Conservation (phyloP, 1,140 invertebrate species). For the Sycophaga agraensis region DNA sequence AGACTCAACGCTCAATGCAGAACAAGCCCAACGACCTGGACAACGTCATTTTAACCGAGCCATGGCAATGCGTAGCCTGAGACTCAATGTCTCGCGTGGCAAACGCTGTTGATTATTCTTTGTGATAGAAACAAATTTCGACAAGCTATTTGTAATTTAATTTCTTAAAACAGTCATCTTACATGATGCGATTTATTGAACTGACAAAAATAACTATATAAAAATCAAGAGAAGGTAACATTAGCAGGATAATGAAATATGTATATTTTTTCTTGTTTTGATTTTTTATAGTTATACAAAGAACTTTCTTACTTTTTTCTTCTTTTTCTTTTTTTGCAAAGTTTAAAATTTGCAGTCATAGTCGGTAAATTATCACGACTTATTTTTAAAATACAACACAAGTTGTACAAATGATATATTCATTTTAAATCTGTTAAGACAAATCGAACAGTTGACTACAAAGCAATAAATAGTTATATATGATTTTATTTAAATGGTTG, state of each 20-base stretch:
- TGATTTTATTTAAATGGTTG: neutral
- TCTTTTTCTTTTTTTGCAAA: neutral
- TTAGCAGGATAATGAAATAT: too few species aligned
- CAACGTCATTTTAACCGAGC: constrained; percentile 81
- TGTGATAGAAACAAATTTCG: constrained; percentile 42
- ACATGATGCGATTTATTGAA: neutral
- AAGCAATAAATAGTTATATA: neutral
- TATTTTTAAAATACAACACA: neutral
- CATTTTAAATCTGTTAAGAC: neutral
- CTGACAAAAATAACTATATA: neutral
- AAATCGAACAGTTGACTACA: neutral
- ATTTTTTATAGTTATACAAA: too few species aligned
- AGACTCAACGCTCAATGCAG: constrained; percentile 62
- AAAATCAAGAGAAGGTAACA: neutral
- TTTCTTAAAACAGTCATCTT: constrained; percentile 23
- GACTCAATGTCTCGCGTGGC: constrained; percentile 59
- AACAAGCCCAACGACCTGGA: constrained; percentile 65
- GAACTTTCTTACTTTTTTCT: too few species aligned
- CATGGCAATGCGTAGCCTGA: constrained; percentile 80
- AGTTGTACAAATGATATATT: neutral
- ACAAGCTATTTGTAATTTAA: constrained; percentile 40
- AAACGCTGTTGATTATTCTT: constrained; percentile 52
- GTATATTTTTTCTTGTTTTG: too few species aligned
- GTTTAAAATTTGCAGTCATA: neutral
- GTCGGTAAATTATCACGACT: neutral